Evolutionary conservation across 2,888 invertebrate genomes (phyloP).

Genomic region (Acleris laterana): DNA sequence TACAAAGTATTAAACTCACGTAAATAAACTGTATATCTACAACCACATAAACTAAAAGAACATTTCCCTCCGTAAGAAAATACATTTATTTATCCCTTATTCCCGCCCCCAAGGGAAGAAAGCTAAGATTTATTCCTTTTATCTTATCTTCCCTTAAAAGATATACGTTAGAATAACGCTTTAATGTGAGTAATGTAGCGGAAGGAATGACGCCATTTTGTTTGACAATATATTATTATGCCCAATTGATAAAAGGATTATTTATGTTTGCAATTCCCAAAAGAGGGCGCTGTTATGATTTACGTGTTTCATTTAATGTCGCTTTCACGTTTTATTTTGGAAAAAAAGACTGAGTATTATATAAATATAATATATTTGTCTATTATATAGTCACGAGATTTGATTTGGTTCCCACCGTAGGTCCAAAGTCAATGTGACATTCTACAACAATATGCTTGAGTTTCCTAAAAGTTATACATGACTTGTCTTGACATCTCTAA

Average conservation of each 20-base stretch:
- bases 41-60: not conserved
- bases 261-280: not conserved
- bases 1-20: not conserved
- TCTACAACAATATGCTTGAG: too few relatives aligned
- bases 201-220: constrained; percentile 29
- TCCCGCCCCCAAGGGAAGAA: not conserved
- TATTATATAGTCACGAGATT: too few relatives aligned
- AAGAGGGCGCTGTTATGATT: not conserved
- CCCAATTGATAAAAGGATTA: constrained; percentile 4
- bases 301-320: not conserved
- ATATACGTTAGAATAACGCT: constrained; percentile 30
- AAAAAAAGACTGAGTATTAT: too few relatives aligned
- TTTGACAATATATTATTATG: constrained; percentile 15
- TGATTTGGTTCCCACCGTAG: too few relatives aligned
- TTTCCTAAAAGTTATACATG: too few relatives aligned
- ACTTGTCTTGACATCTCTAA: too few relatives aligned
- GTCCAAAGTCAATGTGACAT: too few relatives aligned
- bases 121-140: constrained; percentile 30
- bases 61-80: not conserved
- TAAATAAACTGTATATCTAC: not conserved
- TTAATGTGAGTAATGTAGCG: constrained; percentile 27
- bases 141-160: constrained; percentile 24
- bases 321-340: not conserved
- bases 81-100: constrained; percentile 17
- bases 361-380: too few relatives aligned